Evolutionary conservation across 2,888 invertebrate species (phyloP).

Genomic region (Agrotis clavis): DNA sequence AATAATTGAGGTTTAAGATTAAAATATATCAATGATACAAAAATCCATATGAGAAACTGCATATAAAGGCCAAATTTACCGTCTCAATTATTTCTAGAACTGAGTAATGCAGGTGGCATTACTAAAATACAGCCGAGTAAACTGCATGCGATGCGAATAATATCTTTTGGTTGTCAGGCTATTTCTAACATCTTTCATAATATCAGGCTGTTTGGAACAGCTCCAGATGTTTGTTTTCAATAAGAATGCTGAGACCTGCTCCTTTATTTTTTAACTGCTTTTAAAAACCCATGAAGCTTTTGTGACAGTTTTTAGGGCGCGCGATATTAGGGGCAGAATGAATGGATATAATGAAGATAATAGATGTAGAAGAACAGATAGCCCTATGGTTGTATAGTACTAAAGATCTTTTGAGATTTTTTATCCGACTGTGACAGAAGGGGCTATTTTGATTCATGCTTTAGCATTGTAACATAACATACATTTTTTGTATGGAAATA

Average conservation of each 20-base stretch:
- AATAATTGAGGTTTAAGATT: background rate
- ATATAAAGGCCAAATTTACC: background rate
- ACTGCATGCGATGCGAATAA: slow-evolving; percentile 56
- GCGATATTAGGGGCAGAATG: background rate
- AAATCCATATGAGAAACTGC: background rate
- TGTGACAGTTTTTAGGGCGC: slow-evolving; percentile 21
- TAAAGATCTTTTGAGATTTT: slow-evolving; percentile 26
- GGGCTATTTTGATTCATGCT: background rate
- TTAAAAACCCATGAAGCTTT: slow-evolving; percentile 14
- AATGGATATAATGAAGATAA: background rate
- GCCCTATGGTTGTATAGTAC: background rate
- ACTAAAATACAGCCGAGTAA: slow-evolving; percentile 51
- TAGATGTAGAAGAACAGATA: background rate
- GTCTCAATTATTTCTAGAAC: slow-evolving; percentile 31
- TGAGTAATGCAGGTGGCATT: slow-evolving; percentile 40
- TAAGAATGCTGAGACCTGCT: slow-evolving; percentile 43
- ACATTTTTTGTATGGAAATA: slow-evolving; percentile 1
- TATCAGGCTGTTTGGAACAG: slow-evolving; percentile 52
- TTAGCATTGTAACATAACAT: background rate
- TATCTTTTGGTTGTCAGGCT: slow-evolving; percentile 53
- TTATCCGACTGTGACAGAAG: too few species aligned
- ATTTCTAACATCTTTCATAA: slow-evolving; percentile 63
- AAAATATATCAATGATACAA: background rate
- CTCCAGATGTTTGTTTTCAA: slow-evolving; percentile 61
- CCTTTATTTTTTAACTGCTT: slow-evolving; percentile 31